phyloP scores from a whole-genome alignment of 1,140 invertebrate species.

The Bombus waltoni region DNA sequence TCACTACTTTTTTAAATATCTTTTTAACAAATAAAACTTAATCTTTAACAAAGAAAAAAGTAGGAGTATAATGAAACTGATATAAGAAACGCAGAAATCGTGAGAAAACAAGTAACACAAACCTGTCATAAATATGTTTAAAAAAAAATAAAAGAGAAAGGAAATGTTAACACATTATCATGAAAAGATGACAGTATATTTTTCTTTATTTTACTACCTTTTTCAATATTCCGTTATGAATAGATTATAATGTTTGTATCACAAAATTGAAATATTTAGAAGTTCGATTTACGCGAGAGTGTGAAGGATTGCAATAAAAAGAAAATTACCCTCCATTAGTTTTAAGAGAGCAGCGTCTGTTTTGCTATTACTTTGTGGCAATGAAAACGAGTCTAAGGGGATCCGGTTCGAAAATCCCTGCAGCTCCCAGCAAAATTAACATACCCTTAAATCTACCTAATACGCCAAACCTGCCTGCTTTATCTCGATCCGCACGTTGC shows the following conservation, averaged over 20 bases:
- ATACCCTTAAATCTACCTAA: slow-evolving; percentile 68
- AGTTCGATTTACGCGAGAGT: neutral
- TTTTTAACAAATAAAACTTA: no score
- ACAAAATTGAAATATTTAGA: neutral
- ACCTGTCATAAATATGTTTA: no score
- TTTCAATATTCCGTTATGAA: neutral
- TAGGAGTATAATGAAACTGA: no score
- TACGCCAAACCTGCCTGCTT: slow-evolving; percentile 47
- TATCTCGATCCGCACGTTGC: slow-evolving; percentile 58
- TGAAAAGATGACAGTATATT: no score
- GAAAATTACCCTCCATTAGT: slow-evolving; percentile 9
- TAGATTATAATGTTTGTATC: neutral
- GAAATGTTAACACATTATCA: no score
- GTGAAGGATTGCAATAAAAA: neutral
- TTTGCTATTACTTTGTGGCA: slow-evolving; percentile 36
- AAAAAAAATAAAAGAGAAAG: no score
- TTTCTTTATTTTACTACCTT: neutral
- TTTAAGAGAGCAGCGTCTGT: slow-evolving; percentile 18
- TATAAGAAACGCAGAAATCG: no score
- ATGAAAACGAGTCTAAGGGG: slow-evolving; percentile 37
- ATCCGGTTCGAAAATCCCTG: slow-evolving; percentile 38
- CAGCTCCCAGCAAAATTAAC: slow-evolving; percentile 47
- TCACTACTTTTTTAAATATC: no score
- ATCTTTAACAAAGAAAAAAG: no score
- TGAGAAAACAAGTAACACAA: no score